A percentile compares a stretch with the other conserved stretches of the same genome.
Conservation (phyloP, 2,888 invertebrate genomes). For the Acrocyrtus sp. region DNA sequence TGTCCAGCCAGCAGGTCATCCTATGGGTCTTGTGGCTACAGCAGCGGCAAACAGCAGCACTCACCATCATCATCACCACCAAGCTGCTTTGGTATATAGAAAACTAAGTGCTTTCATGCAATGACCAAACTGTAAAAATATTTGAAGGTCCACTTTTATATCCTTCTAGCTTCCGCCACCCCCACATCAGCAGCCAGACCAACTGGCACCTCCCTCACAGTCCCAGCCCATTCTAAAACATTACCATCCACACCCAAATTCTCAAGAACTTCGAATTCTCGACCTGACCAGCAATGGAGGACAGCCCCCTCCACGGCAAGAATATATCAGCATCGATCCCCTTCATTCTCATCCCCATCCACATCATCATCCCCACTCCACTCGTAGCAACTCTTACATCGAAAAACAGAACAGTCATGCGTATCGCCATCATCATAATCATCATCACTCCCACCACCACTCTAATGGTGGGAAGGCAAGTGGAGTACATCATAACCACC, state of each 20-base stretch:
- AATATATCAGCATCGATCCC: constrained; percentile 12
- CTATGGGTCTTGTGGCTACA: not conserved
- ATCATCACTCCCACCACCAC: constrained; percentile 19
- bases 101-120: too few relatives aligned
- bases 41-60: not conserved
- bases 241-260: not conserved
- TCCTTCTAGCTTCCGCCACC: too few relatives aligned
- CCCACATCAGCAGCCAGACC: too few relatives aligned
- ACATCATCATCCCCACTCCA: constrained; percentile 15
- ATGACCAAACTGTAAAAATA: too few relatives aligned
- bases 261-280: not conserved
- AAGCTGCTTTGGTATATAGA: not conserved
- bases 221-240: not conserved
- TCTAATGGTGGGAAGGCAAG: constrained; percentile 7
- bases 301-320: not conserved
- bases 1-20: constrained; percentile 10
- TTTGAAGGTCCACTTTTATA: too few relatives aligned
- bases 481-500: not conserved
- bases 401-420: constrained; percentile 20
- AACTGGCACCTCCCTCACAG: too few relatives aligned
- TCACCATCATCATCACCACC: constrained; percentile 7
- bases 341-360: constrained; percentile 25
- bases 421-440: constrained; percentile 1
- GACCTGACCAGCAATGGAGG: not conserved
- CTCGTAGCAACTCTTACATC: not conserved